Evolutionary conservation across 2,797 vertebrate genomes (phyloP).

Genomic region (Ateles fusciceps): DNA sequence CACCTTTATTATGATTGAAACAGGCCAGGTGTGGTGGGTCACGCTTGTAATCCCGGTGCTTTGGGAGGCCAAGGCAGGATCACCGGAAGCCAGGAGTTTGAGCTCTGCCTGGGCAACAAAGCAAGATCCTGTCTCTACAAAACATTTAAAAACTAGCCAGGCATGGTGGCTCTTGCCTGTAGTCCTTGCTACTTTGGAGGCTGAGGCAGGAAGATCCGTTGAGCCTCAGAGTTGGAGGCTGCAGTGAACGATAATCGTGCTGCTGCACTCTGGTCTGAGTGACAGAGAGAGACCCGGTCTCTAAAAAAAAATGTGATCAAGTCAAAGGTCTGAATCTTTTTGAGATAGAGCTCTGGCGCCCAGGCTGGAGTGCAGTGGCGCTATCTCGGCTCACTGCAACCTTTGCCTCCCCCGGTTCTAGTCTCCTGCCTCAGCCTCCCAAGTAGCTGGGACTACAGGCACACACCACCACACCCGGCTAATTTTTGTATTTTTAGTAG

Average conservation of each 20-base stretch:
- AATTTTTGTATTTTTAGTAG: too few species aligned
- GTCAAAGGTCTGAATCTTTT: neutral
- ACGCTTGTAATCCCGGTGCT: neutral
- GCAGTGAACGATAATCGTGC: neutral
- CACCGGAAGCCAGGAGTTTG: neutral
- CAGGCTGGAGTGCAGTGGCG: too few species aligned
- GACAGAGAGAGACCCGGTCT: neutral
- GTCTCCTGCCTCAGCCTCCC: too few species aligned
- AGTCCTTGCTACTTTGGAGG: neutral
- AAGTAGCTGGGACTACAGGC: too few species aligned
- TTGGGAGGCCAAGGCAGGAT: neutral
- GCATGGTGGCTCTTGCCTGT: neutral
- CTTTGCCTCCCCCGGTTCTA: too few species aligned
- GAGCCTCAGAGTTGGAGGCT: neutral
- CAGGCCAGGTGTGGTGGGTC: neutral
- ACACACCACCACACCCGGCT: too few species aligned
- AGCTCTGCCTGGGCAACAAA: neutral
- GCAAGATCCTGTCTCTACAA: neutral
- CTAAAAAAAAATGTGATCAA: neutral
- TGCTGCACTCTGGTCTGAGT: neutral
- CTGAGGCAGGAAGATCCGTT: neutral
- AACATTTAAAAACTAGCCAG: neutral
- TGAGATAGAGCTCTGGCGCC: too few species aligned
- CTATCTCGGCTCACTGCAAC: too few species aligned
- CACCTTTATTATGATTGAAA: neutral